Evolutionary conservation across 2,113 vertebrate species (phyloP).

Genomic region (Sturnira hondurensis): DNA sequence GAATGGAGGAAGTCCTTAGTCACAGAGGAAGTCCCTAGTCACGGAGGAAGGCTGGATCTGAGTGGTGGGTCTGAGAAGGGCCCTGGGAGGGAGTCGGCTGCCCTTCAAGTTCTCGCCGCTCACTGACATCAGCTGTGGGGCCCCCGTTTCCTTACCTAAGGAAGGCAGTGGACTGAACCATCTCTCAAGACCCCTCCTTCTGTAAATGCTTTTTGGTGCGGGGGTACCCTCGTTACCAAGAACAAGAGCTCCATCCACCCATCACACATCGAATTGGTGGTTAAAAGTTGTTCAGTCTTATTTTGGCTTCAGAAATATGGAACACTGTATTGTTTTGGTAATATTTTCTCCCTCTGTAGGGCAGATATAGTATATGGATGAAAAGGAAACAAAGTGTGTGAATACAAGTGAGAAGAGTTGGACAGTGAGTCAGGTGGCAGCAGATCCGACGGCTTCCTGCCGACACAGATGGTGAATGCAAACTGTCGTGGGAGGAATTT

Average conservation of each 20-base stretch:
- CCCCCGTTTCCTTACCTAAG: neutral
- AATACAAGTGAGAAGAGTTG: conserved; percentile 76
- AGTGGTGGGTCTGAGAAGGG: neutral
- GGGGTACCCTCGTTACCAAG: neutral
- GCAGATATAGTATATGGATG: conserved; percentile 74
- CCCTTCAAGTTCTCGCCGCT: neutral
- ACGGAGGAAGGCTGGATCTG: neutral
- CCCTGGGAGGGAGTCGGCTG: rapidly evolving
- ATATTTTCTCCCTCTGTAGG: conserved; percentile 64
- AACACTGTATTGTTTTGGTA: conserved; percentile 54
- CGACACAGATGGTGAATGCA: conserved; percentile 81
- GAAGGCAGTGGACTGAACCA: neutral
- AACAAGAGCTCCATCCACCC: neutral
- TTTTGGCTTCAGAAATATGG: conserved; percentile 50
- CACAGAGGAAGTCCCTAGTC: neutral
- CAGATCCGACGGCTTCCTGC: conserved; percentile 81
- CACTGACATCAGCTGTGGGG: neutral
- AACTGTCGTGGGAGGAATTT: conserved; percentile 79
- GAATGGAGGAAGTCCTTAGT: neutral
- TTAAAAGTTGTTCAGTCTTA: conserved; percentile 4
- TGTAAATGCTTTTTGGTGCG: neutral
- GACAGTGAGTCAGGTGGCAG: conserved; percentile 82
- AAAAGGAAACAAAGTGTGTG: conserved; percentile 77
- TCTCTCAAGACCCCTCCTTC: neutral
- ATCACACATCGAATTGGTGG: neutral